phyloP scores from a whole-genome alignment of 2,113 vertebrate species.

The Rhagologus leucostigma region DNA sequence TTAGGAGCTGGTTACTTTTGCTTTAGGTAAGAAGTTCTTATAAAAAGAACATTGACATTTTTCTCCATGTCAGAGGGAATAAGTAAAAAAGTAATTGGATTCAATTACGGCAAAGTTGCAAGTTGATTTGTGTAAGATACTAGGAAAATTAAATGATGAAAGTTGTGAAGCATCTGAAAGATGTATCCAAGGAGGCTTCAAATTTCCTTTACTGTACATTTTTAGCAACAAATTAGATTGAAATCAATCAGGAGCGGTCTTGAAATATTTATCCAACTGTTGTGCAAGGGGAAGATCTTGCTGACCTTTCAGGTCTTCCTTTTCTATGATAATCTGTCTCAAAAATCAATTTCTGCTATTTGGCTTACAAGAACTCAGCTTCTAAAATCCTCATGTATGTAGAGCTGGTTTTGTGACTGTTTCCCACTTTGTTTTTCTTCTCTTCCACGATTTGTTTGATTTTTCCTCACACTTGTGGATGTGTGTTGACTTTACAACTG shows the following conservation, averaged over 20 bases:
- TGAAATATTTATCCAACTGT: constrained; percentile 52
- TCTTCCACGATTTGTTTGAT: background rate
- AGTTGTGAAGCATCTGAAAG: background rate
- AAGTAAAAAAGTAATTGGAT: background rate
- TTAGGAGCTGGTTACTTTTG: background rate
- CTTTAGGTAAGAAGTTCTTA: background rate
- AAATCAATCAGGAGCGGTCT: constrained; percentile 4
- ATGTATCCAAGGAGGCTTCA: background rate
- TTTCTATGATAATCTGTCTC: constrained; percentile 9
- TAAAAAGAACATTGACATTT: background rate
- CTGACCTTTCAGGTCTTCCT: constrained; percentile 31
- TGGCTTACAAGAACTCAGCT: background rate
- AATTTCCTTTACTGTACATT: constrained; percentile 27
- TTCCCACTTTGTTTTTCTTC: background rate
- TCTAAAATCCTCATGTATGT: background rate
- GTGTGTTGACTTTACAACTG: background rate
- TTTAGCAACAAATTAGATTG: constrained; percentile 39
- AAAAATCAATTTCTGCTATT: constrained; percentile 14
- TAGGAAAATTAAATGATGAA: background rate
- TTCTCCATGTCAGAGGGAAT: background rate
- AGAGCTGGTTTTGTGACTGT: background rate
- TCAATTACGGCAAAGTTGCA: background rate
- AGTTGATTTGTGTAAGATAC: background rate
- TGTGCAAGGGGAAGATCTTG: constrained; percentile 23
- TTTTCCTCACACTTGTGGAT: background rate